Percentiles rank a stretch among this genome's conserved stretches.
Evolutionary conservation across 2,113 vertebrate species (phyloP).

Genomic region (Aix galericulata): DNA sequence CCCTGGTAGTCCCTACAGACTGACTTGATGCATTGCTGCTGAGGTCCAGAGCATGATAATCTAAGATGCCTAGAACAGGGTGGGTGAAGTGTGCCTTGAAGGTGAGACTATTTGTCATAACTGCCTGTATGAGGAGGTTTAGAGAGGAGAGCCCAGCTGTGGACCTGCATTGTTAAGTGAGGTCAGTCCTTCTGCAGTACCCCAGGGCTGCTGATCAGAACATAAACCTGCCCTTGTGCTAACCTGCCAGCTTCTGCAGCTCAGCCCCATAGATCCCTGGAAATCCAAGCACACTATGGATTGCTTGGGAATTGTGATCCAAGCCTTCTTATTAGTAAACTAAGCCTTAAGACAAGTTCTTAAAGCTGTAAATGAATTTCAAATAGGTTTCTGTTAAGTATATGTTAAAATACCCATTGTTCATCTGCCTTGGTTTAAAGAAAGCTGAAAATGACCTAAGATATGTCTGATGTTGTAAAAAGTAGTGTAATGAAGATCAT

Average conservation of each 20-base stretch:
- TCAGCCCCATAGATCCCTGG: background rate
- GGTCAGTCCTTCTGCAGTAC: background rate
- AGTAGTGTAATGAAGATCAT: background rate
- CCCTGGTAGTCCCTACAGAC: background rate
- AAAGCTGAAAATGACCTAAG: background rate
- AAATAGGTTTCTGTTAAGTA: background rate
- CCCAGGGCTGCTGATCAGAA: background rate
- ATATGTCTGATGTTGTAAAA: background rate
- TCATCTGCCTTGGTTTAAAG: background rate
- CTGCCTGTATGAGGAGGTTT: background rate
- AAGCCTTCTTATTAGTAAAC: background rate
- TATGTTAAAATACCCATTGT: background rate
- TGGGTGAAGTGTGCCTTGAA: background rate
- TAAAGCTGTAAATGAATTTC: background rate
- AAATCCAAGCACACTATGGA: background rate
- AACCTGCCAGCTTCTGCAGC: background rate
- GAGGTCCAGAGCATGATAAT: background rate
- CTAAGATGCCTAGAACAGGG: background rate
- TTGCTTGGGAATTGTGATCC: background rate
- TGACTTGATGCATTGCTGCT: too few relatives aligned
- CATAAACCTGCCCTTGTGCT: background rate
- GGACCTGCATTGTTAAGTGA: background rate
- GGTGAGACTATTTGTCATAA: background rate
- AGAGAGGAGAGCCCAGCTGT: accelerated
- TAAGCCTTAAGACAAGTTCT: background rate